Percentiles rank a stretch among this genome's conserved stretches.
phyloP scores from a whole-genome alignment of 1,140 invertebrate genomes.

The Rhopalosiphum padi region DNA sequence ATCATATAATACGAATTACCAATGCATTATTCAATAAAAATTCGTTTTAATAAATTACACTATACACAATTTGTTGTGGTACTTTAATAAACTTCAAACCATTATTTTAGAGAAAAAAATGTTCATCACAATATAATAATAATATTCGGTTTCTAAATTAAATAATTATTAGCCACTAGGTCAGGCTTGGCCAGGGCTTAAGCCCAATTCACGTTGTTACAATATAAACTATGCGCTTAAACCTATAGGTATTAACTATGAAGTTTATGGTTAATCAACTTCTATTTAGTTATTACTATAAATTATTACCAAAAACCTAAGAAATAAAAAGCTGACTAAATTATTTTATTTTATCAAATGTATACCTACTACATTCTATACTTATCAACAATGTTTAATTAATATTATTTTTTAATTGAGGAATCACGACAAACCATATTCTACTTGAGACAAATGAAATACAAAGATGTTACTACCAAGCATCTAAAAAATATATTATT shows the following conservation, averaged over 20 bases:
- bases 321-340: not conserved
- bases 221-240: not conserved
- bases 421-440: not conserved
- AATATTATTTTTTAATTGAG: not conserved
- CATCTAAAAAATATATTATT: not conserved
- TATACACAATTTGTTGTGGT: not conserved
- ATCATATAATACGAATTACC: not conserved
- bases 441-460: not conserved
- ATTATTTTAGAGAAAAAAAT: too few relatives aligned
- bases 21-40: not conserved
- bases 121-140: too few relatives aligned
- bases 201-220: not conserved
- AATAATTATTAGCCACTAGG: too few relatives aligned
- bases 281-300: not conserved
- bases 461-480: not conserved
- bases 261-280: not conserved
- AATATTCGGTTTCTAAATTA: too few relatives aligned
- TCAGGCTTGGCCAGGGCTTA: too few relatives aligned
- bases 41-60: not conserved
- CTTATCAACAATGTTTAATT: not conserved
- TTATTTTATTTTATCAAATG: too few relatives aligned
- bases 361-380: not conserved
- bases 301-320: not conserved
- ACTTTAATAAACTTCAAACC: too few relatives aligned
- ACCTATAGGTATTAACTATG: not conserved